Base-by-base conservation (phyloP, 1,140 invertebrate species). In the Drosophila grimshawi region DNA sequence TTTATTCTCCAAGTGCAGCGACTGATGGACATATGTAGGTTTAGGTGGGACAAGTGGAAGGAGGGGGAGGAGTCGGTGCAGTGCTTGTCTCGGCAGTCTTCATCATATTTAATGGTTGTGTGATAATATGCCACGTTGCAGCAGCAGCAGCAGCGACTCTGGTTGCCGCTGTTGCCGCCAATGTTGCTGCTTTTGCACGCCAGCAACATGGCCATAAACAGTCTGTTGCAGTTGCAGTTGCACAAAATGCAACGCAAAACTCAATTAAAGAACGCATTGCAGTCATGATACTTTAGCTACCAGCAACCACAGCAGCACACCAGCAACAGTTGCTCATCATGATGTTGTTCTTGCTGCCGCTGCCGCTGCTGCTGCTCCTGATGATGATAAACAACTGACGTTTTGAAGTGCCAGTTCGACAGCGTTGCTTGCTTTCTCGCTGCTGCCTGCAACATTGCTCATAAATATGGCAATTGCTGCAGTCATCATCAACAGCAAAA, bases 81-180 rank as follows among this genome's bases (percentile, higher is more conserved):
- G 32, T 64, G 60, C 65, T 82, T 65, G 75, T 59, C 64, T 79
- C 78, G 86, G 81, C 85, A 90, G 86, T 89, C 81, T 85, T 90
- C 86, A 89, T 89, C 86, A 89, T 89, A 90, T 89, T 89, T 89
- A 90, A 89, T 89, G 86, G 86, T 90, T 89, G 86, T 89, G 86
- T 90, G 86, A 89, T 89, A 90, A 89, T 89, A 90, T 89, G 81
- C 86, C 86, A 90, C 86, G 81, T 89, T 83, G 79, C 73, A 72
- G 72, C 59, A 48, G 66, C 48, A 60, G 53, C 27, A 37, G 57
- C 67, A 56, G 43, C 39, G 57, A 43, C 37, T 66, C 39, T n/a
- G 39, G 68, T 39, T 63, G 66, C 59, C 63, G 64, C 46, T 65
- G 61, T 30, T 81, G 78, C 49, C 19, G 19, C 19, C 19, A 19